Base-by-base conservation (phyloP, 2,888 invertebrate species). In the Hirtodrosophila histrioides region DNA sequence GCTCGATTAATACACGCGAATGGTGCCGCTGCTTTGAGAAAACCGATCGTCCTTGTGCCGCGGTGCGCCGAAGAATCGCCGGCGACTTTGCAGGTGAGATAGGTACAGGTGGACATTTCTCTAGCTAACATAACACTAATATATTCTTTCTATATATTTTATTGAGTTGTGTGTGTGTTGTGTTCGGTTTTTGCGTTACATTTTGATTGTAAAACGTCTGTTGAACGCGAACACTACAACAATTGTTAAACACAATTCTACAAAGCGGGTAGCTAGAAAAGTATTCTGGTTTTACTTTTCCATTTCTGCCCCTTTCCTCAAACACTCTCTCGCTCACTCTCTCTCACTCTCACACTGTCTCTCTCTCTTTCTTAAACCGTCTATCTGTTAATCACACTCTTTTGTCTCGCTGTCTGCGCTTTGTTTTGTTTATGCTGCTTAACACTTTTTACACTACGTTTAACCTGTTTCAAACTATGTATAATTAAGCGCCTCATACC, bases 11-110 rank as follows among this genome's bases (percentile, higher is more conserved):
- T 88, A 95, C 94, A 69, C 92, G 93, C 35, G 96, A 96, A 91
- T 96, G 96, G 96, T 96, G 96, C 91, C 94, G 94, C 69, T 96
- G 96, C 91, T 96, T 96, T 90, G 95, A 95, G 83, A 94, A 95
- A 91, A 95, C 96, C 53, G 95, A 95, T 90, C 93, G 97, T 82
- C 97, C 97, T 2, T 97, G 97, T 92, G 94, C 95, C 67, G 97
- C 97, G 48, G 95, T 96, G 66, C 95, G 95, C 88, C 94, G 95
- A 91, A 95, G 94, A 93, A 95, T 95, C 89, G 94, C 93, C 68
- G 93, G 94, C 81, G 95, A 95, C 88, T 92, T 94, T 85, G 92
- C 94, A 89, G 94, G 94, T 94, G 92, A 91, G 91, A 90, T 91
- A 91, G 91, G 91, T 91, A 91, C 89, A 91, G 90, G 90, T 89